Evolutionary conservation across 2,797 vertebrate species (phyloP), one percentile per base, ranked within the genome.

Genomic region (Micrastur ruficollis): DNA sequence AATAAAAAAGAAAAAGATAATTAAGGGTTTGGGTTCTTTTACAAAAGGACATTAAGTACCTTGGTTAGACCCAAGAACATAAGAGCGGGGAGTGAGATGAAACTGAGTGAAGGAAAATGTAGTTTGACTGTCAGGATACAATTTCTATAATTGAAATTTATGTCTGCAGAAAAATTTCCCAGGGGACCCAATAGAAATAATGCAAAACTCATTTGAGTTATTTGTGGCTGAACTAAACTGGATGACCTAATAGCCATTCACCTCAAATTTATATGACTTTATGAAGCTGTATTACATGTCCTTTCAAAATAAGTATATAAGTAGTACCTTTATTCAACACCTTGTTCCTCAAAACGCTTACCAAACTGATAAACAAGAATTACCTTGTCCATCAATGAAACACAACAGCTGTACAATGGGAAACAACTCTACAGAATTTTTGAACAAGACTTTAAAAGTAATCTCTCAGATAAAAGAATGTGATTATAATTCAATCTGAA

Each of bases 101-200:
- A 97, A 96, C 5, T 90, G 78, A 95, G 66, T 89, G 79, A 95
- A 94, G 62, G 59, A 92, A 97, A 97, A 90, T 94, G 81, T 93
- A 91, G 62, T 67, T 61, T 94, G 58, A 72, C 31, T 71, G 83
- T 95, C 81, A 91, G 78, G 82, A 94, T 96, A 68, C 34, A 96
- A 71, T 95, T 93, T 92, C 62, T 90, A 10, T 91, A 95, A 97
- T 61, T 93, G 58, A 93, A 91, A 95, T 96, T 95, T 95, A 91
- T 94, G 49, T 65, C 72, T 36, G 67, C 47, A 56, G 78, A 93
- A 95, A 85, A 62, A 80, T 59, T 93, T 94, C 92, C 80, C 90
- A 75, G 29, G 19, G 46, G 80, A 76, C 29, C 47, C 1, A 6
- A 44, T 62, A 89, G 40, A 95, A 95, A 93, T 80, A 95, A 93